These are phyloP conservation scores for Opisthograptis luteolata DNA, from an alignment of 2,888 invertebrate genomes.

Conservation along the genomic window DNA sequence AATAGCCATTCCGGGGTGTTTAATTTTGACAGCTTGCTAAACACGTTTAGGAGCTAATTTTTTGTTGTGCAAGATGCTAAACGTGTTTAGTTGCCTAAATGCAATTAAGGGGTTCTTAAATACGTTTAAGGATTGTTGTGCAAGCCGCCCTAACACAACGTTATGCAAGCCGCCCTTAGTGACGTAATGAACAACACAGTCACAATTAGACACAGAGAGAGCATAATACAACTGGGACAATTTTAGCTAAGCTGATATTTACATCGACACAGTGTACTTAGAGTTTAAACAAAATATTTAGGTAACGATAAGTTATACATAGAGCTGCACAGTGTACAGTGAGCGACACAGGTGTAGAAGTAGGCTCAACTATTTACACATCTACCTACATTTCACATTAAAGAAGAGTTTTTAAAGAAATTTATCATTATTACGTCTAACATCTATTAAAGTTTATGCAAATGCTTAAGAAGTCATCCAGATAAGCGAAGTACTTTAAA, in stretches of 20 bases:
- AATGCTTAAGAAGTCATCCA: not conserved
- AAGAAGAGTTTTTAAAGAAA: conserved; percentile 22
- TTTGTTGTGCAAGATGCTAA: too few species aligned
- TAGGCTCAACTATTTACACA: conserved; percentile 71
- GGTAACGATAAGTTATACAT: conserved; percentile 51
- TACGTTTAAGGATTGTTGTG: too few species aligned
- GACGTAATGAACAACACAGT: conserved; percentile 42
- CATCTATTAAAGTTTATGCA: not conserved
- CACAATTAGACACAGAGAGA: conserved; percentile 31
- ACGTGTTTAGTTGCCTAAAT: too few species aligned
- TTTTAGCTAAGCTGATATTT: conserved; percentile 38
- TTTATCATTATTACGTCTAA: conserved; percentile 3
- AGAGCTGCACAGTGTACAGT: conserved; percentile 75
- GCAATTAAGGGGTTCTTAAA: too few species aligned
- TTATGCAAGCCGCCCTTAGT: too few species aligned
- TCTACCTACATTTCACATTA: conserved; percentile 54
- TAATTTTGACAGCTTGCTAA: too few species aligned
- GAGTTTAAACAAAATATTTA: conserved; percentile 7
- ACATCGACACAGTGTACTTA: conserved; percentile 38
- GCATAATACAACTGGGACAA: not conserved
- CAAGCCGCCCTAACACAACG: too few species aligned
- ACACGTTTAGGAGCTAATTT: too few species aligned
- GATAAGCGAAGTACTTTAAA: not conserved
- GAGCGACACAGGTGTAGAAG: conserved; percentile 80
- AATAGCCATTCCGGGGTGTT: too few species aligned